Evolutionary conservation across 1,140 invertebrate species (phyloP).

Genomic region (Heliconius hewitsoni): DNA sequence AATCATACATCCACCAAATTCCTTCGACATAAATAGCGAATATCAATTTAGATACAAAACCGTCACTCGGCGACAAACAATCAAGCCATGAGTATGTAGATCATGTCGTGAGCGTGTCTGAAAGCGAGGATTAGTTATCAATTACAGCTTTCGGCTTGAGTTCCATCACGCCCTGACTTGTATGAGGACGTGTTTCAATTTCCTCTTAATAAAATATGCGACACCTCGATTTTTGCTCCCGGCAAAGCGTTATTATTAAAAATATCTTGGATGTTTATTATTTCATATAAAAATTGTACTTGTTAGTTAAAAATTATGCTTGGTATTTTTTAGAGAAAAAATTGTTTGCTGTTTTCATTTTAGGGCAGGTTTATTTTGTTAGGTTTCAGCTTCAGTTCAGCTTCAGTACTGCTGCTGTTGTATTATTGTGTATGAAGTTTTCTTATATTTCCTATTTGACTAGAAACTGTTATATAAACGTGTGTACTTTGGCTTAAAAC

Average conservation of each 20-base stretch:
- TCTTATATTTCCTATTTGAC: too few relatives aligned
- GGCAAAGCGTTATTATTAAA: constrained; percentile 1
- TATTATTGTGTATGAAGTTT: too few relatives aligned
- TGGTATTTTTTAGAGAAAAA: not conserved
- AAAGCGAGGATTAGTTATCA: constrained; percentile 60
- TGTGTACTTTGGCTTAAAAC: too few relatives aligned
- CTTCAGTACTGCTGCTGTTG: too few relatives aligned
- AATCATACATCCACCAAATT: too few relatives aligned
- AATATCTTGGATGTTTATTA: constrained; percentile 2
- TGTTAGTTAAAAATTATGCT: not conserved
- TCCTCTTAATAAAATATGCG: constrained; percentile 45
- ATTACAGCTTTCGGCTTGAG: constrained; percentile 52
- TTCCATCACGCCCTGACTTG: constrained; percentile 49
- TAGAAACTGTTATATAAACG: too few relatives aligned
- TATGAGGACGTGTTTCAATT: constrained; percentile 56
- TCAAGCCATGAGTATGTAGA: constrained; percentile 20
- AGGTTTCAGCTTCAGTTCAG: not conserved
- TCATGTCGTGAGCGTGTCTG: constrained; percentile 36
- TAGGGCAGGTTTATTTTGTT: not conserved
- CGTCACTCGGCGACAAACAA: constrained; percentile 26
- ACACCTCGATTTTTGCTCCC: not conserved
- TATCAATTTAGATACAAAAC: constrained; percentile 1
- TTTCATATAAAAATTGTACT: not conserved
- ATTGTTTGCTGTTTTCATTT: not conserved
- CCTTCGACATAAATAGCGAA: too few relatives aligned